Percentiles rank a stretch among this genome's conserved stretches.
Conservation (phyloP, 2,888 invertebrate genomes). For the Lithophane socia region DNA sequence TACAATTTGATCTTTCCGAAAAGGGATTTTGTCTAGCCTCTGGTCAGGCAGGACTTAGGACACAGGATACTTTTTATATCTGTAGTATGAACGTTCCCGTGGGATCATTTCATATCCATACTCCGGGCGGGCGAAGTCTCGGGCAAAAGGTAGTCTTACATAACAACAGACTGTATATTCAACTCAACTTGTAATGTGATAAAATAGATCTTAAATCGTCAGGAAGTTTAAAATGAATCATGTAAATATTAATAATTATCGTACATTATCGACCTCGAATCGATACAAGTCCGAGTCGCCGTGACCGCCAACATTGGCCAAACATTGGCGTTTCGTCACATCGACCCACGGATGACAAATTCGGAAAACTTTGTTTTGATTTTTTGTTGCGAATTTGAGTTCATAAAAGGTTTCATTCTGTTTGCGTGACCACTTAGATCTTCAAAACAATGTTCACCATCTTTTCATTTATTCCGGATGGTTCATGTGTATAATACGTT, state of each 20-base stretch:
- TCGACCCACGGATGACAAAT: constrained; percentile 15
- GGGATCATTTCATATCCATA: background rate
- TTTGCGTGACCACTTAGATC: too few relatives aligned
- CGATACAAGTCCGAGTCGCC: constrained; percentile 19
- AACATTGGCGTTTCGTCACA: constrained; percentile 40
- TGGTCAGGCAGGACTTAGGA: too few relatives aligned
- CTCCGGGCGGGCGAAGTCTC: too few relatives aligned
- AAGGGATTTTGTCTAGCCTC: too few relatives aligned
- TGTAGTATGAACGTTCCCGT: background rate
- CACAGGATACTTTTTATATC: background rate
- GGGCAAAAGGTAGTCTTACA: background rate
- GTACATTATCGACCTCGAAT: constrained; percentile 32
- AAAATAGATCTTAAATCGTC: constrained; percentile 16
- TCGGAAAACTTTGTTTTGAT: constrained; percentile 9
- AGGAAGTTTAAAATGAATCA: constrained; percentile 28
- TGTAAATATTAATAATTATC: constrained; percentile 24
- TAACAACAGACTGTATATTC: background rate
- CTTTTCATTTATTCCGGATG: too few relatives aligned
- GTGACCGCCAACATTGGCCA: constrained; percentile 35
- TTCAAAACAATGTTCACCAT: too few relatives aligned
- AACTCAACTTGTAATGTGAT: background rate
- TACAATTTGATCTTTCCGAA: too few relatives aligned
- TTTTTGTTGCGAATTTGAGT: constrained; percentile 20
- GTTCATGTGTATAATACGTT: too few relatives aligned
- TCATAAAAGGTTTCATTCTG: background rate